These are phyloP conservation scores for Heteropelma amictum DNA, from an alignment of 2,888 invertebrate genomes.

Conservation along the genomic window DNA sequence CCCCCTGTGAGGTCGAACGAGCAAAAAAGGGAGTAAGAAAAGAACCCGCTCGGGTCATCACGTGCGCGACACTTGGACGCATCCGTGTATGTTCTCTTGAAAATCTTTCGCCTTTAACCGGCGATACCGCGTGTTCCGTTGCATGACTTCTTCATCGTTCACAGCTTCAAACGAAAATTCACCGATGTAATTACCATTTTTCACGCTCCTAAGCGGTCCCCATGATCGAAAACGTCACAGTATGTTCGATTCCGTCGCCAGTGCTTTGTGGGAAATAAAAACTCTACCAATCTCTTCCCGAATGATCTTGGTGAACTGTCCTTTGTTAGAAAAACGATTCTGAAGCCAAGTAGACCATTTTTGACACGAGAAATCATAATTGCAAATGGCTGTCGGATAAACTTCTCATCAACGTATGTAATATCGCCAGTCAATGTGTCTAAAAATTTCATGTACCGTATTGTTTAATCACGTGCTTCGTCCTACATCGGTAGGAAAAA, in stretches of 20 bases:
- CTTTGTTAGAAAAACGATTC: no score
- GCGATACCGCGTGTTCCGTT: background rate
- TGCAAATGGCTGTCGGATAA: no score
- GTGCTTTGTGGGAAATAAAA: no score
- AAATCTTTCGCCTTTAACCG: background rate
- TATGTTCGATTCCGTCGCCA: slow-evolving; percentile 20
- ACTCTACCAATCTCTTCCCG: background rate
- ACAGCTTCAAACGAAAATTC: slow-evolving; percentile 7
- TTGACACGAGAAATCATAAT: background rate
- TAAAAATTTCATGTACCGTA: no score
- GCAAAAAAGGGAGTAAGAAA: background rate
- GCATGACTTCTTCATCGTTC: background rate
- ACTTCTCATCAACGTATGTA: no score
- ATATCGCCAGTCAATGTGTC: no score
- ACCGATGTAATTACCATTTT: slow-evolving; percentile 45
- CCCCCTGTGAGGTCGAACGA: slow-evolving; percentile 6
- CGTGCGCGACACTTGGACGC: slow-evolving; percentile 31
- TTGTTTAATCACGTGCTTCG: no score
- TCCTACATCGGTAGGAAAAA: no score
- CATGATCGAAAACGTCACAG: slow-evolving; percentile 36
- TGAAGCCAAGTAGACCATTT: background rate
- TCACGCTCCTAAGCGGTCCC: slow-evolving; percentile 33
- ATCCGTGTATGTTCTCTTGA: slow-evolving; percentile 1
- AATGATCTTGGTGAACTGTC: background rate
- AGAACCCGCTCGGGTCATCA: slow-evolving; percentile 37